phyloP scores from a whole-genome alignment of 2,797 vertebrate genomes.

The Channallabes apus region DNA sequence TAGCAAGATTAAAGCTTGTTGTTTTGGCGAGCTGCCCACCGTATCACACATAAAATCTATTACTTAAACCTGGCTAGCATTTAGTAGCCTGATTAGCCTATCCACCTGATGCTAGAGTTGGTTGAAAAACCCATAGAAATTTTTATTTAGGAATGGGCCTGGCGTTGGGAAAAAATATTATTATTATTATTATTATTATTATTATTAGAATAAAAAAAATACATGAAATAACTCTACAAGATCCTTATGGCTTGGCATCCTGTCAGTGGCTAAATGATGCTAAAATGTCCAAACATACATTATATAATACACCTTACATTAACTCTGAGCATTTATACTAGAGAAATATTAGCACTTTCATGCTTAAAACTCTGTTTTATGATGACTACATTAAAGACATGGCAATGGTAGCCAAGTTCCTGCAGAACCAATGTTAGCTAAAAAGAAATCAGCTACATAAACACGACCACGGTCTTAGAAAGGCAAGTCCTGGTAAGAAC shows the following conservation, averaged over 20 bases:
- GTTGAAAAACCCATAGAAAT: neutral
- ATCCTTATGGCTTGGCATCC: neutral
- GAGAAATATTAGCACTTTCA: neutral
- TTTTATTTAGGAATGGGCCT: neutral
- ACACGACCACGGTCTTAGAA: neutral
- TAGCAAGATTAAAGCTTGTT: neutral
- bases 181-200: neutral
- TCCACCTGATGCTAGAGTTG: neutral
- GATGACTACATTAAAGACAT: neutral
- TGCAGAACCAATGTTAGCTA: neutral
- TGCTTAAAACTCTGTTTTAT: neutral
- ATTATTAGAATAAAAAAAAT: too few species aligned
- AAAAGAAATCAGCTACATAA: neutral
- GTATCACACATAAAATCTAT: neutral
- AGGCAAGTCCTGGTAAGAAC: neutral
- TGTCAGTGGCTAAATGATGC: neutral
- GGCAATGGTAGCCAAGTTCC: neutral
- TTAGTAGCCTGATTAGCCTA: neutral
- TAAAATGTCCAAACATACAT: neutral
- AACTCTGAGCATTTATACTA: neutral
- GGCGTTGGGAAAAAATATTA: neutral
- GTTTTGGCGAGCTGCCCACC: too few species aligned
- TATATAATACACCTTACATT: neutral
- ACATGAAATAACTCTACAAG: neutral
- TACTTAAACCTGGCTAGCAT: neutral